Conservation (phyloP, 2,888 invertebrate species). For the Cryptophagus acutangulus region DNA sequence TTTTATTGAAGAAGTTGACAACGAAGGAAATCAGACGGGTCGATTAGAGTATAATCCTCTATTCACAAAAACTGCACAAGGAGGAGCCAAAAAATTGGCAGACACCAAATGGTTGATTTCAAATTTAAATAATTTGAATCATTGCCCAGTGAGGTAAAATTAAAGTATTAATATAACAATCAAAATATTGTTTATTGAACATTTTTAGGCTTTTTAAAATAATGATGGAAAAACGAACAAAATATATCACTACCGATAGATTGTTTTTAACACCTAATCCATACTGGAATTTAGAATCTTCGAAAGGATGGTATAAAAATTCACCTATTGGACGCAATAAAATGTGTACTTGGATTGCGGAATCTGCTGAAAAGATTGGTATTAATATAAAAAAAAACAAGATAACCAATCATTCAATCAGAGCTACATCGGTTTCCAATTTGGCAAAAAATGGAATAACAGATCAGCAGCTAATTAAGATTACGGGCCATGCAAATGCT, state of each 20-base stretch:
- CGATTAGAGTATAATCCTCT: constrained; percentile 23
- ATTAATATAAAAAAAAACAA: constrained; percentile 6
- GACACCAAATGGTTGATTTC: constrained; percentile 21
- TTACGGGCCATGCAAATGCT: constrained; percentile 7
- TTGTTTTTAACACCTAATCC: constrained; percentile 21
- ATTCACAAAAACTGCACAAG: constrained; percentile 23
- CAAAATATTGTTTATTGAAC: too few relatives aligned
- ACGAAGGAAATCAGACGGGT: constrained; percentile 14
- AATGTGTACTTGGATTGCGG: constrained; percentile 10
- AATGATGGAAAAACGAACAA: too few relatives aligned
- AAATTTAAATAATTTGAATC: constrained; percentile 16
- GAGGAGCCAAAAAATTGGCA: constrained; percentile 14
- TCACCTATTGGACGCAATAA: constrained; percentile 7
- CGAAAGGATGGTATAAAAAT: constrained; percentile 11
- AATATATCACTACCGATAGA: constrained; percentile 15
- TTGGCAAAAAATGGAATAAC: constrained; percentile 10
- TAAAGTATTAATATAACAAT: too few relatives aligned
- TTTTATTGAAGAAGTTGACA: constrained; percentile 13
- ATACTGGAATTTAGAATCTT: constrained; percentile 9
- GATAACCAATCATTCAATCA: constrained; percentile 4
- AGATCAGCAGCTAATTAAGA: constrained; percentile 13
- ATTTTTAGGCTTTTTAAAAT: too few relatives aligned
- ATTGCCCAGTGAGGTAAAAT: constrained; percentile 14
- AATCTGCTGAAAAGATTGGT: constrained; percentile 5
- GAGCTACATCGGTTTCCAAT: constrained; percentile 4